Evolutionary conservation across 2,888 invertebrate genomes (phyloP).

Genomic region (Eupelmus urozonus): DNA sequence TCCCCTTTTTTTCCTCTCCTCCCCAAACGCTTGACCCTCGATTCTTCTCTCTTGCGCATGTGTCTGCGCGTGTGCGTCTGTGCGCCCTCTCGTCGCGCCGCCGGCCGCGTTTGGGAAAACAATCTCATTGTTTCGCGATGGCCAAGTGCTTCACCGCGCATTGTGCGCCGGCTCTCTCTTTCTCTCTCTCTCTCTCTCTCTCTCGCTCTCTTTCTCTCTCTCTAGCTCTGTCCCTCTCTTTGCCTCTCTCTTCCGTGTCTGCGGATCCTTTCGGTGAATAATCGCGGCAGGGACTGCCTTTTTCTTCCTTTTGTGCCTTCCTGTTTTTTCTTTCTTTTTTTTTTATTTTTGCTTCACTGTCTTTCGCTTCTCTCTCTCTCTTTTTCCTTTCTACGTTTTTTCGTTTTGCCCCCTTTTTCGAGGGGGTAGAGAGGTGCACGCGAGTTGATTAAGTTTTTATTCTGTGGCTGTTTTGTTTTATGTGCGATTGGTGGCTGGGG

Average conservation of each 20-base stretch:
- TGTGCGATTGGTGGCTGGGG: slow-evolving; percentile 43
- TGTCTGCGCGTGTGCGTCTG: neutral
- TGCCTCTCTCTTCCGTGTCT: slow-evolving; percentile 13
- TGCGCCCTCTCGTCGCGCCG: no score
- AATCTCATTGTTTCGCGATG: slow-evolving; percentile 59
- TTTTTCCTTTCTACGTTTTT: neutral
- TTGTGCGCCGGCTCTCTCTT: slow-evolving; percentile 41
- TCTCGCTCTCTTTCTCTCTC: neutral
- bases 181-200: slow-evolving; percentile 15
- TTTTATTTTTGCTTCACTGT: no score
- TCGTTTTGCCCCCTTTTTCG: neutral
- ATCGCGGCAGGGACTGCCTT: slow-evolving; percentile 45
- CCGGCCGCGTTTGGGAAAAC: slow-evolving; percentile 50
- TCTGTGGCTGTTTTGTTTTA: slow-evolving; percentile 28
- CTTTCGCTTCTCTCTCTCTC: neutral
- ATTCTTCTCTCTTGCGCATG: slow-evolving; percentile 13
- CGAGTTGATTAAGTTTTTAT: slow-evolving; percentile 49
- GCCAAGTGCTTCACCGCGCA: slow-evolving; percentile 45
- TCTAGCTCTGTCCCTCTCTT: neutral
- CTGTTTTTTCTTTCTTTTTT: neutral
- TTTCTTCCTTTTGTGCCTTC: no score
- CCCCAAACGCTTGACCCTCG: slow-evolving; percentile 35
- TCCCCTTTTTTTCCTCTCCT: slow-evolving; percentile 62
- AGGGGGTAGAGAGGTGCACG: no score
- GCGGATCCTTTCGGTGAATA: slow-evolving; percentile 52